phyloP scores from a whole-genome alignment of 2,113 vertebrate species.

The Thamnophis sirtalis region DNA sequence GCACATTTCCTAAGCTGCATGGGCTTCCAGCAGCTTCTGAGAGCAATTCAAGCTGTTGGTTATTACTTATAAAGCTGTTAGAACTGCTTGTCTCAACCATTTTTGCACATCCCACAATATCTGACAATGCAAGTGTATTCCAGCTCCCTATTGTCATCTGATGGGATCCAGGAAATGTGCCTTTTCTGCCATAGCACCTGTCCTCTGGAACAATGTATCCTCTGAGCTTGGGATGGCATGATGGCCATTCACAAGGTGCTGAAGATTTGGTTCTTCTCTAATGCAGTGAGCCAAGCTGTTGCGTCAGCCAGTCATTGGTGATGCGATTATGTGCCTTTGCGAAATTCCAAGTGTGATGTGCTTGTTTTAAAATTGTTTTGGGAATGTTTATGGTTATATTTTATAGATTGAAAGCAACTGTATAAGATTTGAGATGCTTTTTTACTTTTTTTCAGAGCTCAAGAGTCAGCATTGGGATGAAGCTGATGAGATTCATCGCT shows the following conservation, averaged over 20 bases:
- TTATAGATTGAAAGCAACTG: neutral
- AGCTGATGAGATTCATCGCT: conserved; percentile 88
- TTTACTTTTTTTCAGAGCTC: conserved; percentile 71
- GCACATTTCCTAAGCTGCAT: neutral
- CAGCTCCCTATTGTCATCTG: neutral
- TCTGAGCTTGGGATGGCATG: neutral
- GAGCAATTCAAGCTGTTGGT: neutral
- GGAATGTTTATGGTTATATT: neutral
- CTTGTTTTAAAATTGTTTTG: neutral
- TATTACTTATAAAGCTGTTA: neutral
- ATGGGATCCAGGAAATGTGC: neutral
- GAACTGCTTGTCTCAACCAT: neutral
- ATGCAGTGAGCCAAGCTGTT: neutral
- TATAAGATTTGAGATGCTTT: neutral
- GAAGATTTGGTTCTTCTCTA: neutral
- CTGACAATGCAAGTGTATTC: neutral
- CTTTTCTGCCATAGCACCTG: neutral
- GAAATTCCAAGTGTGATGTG: neutral
- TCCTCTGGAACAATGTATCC: neutral
- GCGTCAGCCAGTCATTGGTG: neutral
- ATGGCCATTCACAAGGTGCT: neutral
- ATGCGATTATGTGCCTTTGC: neutral
- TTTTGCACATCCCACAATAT: neutral
- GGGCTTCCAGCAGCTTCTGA: neutral
- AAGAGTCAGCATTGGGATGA: conserved; percentile 75